Base-by-base conservation (phyloP, 2,797 vertebrate species). In the Hipposideros larvatus region DNA sequence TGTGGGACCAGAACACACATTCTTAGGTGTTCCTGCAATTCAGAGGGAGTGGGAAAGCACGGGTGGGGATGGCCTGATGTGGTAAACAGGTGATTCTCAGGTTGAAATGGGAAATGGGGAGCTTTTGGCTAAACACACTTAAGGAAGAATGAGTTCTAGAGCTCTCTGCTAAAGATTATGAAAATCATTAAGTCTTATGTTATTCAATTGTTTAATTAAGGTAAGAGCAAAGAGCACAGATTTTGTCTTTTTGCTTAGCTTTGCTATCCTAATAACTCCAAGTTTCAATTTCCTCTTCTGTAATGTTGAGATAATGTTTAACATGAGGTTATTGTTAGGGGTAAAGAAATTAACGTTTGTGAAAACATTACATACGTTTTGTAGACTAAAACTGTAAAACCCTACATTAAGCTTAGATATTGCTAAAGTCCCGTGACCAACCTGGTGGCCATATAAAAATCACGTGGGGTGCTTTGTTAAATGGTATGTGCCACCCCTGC, bases 121-220 rank as follows among this genome's bases (percentile, higher is more conserved):
- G 31, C 9, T 55, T n/a, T 22, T 7, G 18, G 18, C n/a, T 15
- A 37, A 77, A 79, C 59, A 70, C 34, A 43, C 18, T 61, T 70
- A 28, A 15, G 43, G 31, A 74, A 73, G 63, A 63, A 59, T 13
- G 11, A 59, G 65, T 88, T 92, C 13, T 74, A 91, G 46, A 92
- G 41, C 15, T 11, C 7, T 63, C n/a, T 87, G 53, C 21, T 37
- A 85, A 71, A 75, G 59, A 57, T 53, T 16, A 74, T 55, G 37
- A 78, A 46, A 31, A 66, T 70, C 53, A 89, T 79, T 55, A 78
- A 78, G 13, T 55, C 53, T 48, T 79, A 14, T 2, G 16, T 92
- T 82, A 88, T 65, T 74, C 18, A 48, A 22, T 80, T 61, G 59
- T 31, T 90, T 90, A 87, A 48, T 74, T 48, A 95, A 11, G 31